Base-by-base conservation (phyloP, 2,888 invertebrate genomes). In the Polydrusus pterygomalis region DNA sequence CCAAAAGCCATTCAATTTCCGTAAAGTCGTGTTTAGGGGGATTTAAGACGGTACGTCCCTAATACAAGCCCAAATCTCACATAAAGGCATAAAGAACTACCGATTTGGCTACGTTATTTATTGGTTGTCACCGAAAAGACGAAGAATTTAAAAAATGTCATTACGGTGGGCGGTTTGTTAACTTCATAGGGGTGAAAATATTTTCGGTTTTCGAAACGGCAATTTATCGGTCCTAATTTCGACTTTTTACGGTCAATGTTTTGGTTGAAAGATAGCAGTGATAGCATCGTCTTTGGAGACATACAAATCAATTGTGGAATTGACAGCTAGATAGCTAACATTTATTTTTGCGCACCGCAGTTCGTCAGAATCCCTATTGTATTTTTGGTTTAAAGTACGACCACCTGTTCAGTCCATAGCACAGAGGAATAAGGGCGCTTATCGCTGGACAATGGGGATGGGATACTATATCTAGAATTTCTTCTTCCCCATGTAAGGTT, bases 91-190 rank as follows among this genome's bases (percentile, higher is more conserved):
- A 70, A 77, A 73, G 69, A 51, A 74, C 74, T 74, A 77, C 77
- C 60, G 77, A 74, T 70, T 70, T 30, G 64, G 10, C 62, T 25
- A 10, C 58, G 77, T 75, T 77, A 77, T 77, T 77, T 77, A 77
- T 77, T 72, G 72, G 77, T 65, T 77, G 77, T 77, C 74, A 77
- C 77, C 75, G 58, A 69, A 69, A 65, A 62, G 64, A 62, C 47
- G 30, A 72, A 69, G 77, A 76, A 76, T 76, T 69, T 72, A 68
- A 70, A 77, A 77, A 70, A 77, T 77, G 73, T 77, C 77, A 77
- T 74, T 70, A 77, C 40, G 77, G 63, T 74, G 75, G 77, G 77
- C 77, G 77, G 77, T 77, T 77, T 77, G 74, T 77, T 75, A 77
- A 77, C 77, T 77, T 74, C 64, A 77, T 77, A 71, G 72, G 69